Evolutionary conservation across 1,140 invertebrate genomes (phyloP).

Genomic region (Conopomorpha cramerella): DNA sequence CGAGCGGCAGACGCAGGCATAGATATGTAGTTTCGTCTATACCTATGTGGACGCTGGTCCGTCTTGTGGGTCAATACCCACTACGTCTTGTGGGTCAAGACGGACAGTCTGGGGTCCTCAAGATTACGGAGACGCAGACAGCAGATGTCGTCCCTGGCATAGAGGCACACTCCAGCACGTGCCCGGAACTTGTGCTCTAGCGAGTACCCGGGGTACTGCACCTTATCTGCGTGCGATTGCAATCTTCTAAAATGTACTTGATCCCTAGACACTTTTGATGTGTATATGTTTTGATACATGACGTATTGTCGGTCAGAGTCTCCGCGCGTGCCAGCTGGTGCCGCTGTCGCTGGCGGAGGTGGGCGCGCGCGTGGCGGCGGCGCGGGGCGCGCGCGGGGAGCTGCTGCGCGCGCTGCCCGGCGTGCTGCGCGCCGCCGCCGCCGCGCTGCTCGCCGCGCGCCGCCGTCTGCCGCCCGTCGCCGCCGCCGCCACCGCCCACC

Average conservation of each 20-base stretch:
- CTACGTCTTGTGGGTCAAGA: no score
- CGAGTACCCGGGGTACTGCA: no score
- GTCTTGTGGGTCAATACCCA: no score
- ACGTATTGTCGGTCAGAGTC: conserved; percentile 14
- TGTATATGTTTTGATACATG: not conserved
- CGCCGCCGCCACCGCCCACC: conserved; percentile 11
- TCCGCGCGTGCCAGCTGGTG: conserved; percentile 33
- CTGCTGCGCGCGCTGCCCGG: conserved; percentile 25
- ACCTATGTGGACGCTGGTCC: no score
- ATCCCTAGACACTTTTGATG: not conserved
- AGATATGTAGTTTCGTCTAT: no score
- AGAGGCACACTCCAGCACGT: not conserved
- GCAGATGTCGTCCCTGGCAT: not conserved
- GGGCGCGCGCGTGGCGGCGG: conserved; percentile 14
- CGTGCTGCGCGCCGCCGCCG: conserved; percentile 20
- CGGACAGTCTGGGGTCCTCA: no score
- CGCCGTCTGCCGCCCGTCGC: conserved; percentile 6
- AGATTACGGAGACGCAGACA: no score
- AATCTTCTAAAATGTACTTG: not conserved
- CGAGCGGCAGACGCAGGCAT: no score
- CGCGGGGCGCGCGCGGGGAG: conserved; percentile 22
- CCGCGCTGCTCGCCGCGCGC: conserved; percentile 17
- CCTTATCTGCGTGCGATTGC: not conserved
- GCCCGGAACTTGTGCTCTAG: no score
- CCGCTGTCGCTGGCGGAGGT: conserved; percentile 22